Evolutionary conservation across 2,797 vertebrate genomes (phyloP).

Genomic region (Neoniphon sammara): DNA sequence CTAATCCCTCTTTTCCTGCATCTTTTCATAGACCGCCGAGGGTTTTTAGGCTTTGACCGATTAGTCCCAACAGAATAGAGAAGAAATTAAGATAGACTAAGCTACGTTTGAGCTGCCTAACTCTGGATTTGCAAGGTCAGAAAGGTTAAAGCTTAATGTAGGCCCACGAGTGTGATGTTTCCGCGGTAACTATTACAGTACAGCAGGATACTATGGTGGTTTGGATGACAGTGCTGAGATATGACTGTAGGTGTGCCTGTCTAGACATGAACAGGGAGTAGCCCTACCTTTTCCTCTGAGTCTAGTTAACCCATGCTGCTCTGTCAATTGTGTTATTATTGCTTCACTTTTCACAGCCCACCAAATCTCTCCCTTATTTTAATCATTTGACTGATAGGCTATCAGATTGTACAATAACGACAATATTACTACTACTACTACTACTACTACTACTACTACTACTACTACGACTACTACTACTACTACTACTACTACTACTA

Average conservation of each 20-base stretch:
- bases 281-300: slow-evolving; percentile 22
- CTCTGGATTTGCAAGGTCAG: not conserved
- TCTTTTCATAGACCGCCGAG: not conserved
- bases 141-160: not conserved
- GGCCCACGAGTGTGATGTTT: slow-evolving; percentile 3
- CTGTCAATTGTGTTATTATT: not conserved
- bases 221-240: slow-evolving; percentile 14
- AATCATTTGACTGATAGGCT: too few species aligned
- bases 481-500: too few species aligned
- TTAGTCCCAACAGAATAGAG: not conserved
- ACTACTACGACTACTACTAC: too few species aligned
- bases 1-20: not conserved
- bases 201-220: not conserved
- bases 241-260: slow-evolving; percentile 34
- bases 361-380: too few species aligned
- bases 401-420: too few species aligned
- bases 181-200: not conserved
- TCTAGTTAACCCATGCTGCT: slow-evolving; percentile 17
- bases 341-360: too few species aligned
- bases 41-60: not conserved
- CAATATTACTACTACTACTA: too few species aligned
- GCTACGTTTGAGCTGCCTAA: not conserved
- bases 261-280: slow-evolving; percentile 50
- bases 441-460: too few species aligned
- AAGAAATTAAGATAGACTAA: not conserved